Evolutionary conservation across 2,888 invertebrate species (phyloP), one percentile per base, ranked within the genome.

Genomic region (Linnaemya tessellans): DNA sequence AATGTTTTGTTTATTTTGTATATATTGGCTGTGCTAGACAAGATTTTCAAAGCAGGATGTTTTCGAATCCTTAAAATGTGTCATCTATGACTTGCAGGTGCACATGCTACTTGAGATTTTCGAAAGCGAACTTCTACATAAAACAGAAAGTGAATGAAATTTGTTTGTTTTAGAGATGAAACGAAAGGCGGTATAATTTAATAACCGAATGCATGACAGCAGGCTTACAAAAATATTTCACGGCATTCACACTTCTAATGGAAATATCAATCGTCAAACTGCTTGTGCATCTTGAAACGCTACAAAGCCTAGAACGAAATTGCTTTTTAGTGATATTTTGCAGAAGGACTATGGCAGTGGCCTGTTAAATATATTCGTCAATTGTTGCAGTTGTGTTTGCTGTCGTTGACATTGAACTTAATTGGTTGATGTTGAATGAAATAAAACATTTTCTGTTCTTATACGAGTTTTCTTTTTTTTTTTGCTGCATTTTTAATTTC

Each of bases 401-500:
- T 58, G 67, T 30, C 25, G 49, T 38, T 77, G 77, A 64, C 77
- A 82, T 77, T 77, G 82, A 82, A 77, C 56, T 64, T 71, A 70
- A 77, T 82, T 70, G 54, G 22, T 62, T 71, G 70, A 25, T 70
- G 70, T 77, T 64, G 70, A 77, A 77, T 49, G 46, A 70, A 64
- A 82, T 49, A 62, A 60, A 81, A 75, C 62, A 70, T 68, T 64
- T 77, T 75, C 46, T 25, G 7, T 18, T 38, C 49, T 68, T 30
- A 51, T 49, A 30, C 30, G 15, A 49, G 7, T 22, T 8, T 46
- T 54, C 8, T 30, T 3, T 30, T 30, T 30, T 30, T 5, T 30
- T 2, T 5, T 30, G 30, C 5, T 56, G 30, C 54, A 65, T 67
- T 46, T 49, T 51, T 35, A 51, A 10, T 22, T 38, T 70, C 41